These are phyloP conservation scores for Procambarus clarkii DNA, from an alignment of 1,140 invertebrate species.

Conservation along the genomic window DNA sequence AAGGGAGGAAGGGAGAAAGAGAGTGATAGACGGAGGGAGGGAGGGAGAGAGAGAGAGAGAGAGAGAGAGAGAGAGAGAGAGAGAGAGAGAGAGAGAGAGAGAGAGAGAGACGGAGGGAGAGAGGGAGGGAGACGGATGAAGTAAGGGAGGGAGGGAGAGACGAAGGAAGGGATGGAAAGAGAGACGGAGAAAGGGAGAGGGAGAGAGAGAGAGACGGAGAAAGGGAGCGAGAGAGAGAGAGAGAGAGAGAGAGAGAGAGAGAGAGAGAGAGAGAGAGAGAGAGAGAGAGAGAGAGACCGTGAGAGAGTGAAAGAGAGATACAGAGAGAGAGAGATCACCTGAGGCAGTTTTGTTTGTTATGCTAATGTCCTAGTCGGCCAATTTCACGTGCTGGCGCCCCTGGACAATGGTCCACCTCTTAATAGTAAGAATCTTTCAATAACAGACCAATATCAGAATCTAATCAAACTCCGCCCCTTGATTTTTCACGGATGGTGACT, in stretches of 20 bases:
- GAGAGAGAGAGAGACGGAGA: too few species aligned
- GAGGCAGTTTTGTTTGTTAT: constrained; percentile 42
- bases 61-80: neutral
- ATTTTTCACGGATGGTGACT: constrained; percentile 27
- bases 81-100: neutral
- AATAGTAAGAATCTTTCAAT: constrained; percentile 50
- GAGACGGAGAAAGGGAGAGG: too few species aligned
- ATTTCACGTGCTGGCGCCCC: constrained; percentile 38
- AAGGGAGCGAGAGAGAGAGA: too few species aligned
- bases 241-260: constrained; percentile 2
- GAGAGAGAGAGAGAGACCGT: neutral
- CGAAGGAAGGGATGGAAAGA: too few species aligned
- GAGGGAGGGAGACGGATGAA: too few species aligned
- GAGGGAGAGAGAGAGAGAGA: neutral
- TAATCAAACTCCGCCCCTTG: constrained; percentile 40
- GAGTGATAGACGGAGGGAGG: too few species aligned
- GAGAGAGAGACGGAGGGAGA: too few species aligned
- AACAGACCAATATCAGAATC: constrained; percentile 47
- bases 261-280: constrained; percentile 24
- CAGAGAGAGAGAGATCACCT: constrained; percentile 37
- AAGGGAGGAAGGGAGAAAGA: too few species aligned
- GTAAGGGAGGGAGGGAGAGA: too few species aligned
- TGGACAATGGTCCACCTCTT: constrained; percentile 28
- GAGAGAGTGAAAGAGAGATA: constrained; percentile 7
- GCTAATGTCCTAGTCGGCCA: constrained; percentile 25